Base-by-base conservation (phyloP, 2,797 vertebrate species). In the Poeciliopsis turneri region DNA sequence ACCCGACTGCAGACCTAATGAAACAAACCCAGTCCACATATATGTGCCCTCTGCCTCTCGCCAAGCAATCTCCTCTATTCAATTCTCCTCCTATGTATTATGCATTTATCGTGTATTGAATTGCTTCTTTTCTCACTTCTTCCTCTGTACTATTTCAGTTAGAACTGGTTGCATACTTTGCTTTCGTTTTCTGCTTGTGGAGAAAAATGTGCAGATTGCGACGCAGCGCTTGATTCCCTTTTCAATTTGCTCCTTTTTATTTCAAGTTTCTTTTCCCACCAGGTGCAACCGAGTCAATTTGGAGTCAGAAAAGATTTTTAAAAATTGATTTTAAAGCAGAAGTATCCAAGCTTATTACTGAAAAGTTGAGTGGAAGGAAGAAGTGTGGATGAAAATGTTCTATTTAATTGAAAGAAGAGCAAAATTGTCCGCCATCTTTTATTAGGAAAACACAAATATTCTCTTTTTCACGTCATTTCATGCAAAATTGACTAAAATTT, bases 141-240 rank as follows among this genome's bases (percentile, higher is more conserved):
- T 64, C 28, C 33, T 73, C 57, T 41, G 0, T 66, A 71, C 82
- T 81, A 75, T 82, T 88, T 88, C 76, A 78, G 76, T 83, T 70
- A 74, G 79, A 87, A 75, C 77, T 68, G 77, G 78, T 81, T 77
- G 78, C 49, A 70, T 82, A 89, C 81, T 87, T 79, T 88, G 49
- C 74, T 68, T 9, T 16, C 61, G 30, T 36, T 71, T 78, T 70
- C 46, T n/a, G 57, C 64, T 86, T 49, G 20, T 86, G 28, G 70
- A 85, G 81, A 84, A 87, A 91, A 86, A 92, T 30, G 39, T 80
- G 88, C 74, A 90, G 84, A 93, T 92, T 90, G 80, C 72, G 78
- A 66, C 73, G 0, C 49, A 75, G 76, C 61, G 77, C 86, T 77
- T 77, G 78, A 55, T 83, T 69, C 88, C 64, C 79, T 82, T 86